Evolutionary conservation across 2,888 invertebrate genomes (phyloP), one percentile per base, ranked within the genome.

Genomic region (Drosophila meridiana): DNA sequence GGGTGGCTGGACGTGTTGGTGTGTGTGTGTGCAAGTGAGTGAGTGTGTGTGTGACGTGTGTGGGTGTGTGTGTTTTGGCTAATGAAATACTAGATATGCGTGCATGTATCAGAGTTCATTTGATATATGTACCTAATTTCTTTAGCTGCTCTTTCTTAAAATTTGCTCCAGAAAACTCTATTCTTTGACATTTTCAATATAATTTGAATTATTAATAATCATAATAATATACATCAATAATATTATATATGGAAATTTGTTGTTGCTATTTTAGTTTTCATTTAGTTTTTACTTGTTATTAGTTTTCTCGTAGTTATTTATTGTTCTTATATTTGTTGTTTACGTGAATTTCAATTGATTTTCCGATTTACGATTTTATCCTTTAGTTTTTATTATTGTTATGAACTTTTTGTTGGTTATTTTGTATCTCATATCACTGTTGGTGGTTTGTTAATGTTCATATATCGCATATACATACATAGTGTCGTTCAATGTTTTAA

Each of bases 361-460:
- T 32, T 30, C n/a, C 11, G n/a, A 32, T 50, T 58, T 59, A 20
- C 14, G 43, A 63, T 53, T 48, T 55, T 11, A 57, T 55, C 57
- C 64, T 57, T 59, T 26, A 7, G 20, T 26, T 28, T 52, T 50
- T 57, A 62, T 69, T 57, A 55, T 64, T 42, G 30, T 56, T 30
- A 73, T 79, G 80, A 70, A 76, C 56, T 79, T 63, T 61, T 50
- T 69, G 43, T 52, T 60, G 67, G 58, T 76, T 73, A 57, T 76
- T 82, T 90, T 87, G 76, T 84, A 87, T 73, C 75, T 87, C 76
- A 89, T 87, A 87, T 87, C 87, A 87, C 87, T 87, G 90, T 90
- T 90, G 87, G 90, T 87, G 90, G 87, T 90, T 87, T 90, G 71
- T 85, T 77, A 75, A 87, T 88, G 63, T 78, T 85, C 62, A 69